These are phyloP conservation scores for Leptarthrus brevirostris DNA, from an alignment of 2,888 invertebrate species.

Conservation along the genomic window DNA sequence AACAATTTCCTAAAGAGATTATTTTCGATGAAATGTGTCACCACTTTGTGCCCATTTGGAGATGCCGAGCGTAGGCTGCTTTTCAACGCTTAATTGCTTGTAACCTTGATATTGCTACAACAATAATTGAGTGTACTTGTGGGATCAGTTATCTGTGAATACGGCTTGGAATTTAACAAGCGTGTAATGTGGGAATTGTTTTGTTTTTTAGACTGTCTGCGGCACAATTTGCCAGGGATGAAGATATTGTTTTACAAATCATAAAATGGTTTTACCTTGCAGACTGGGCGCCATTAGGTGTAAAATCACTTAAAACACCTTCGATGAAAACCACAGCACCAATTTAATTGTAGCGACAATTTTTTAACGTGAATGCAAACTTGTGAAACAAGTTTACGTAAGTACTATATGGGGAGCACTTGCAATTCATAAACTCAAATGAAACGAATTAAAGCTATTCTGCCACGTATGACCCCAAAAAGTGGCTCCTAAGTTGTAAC, in stretches of 20 bases:
- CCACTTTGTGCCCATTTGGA: background rate
- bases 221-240: constrained; percentile 22
- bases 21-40: background rate
- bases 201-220: constrained; percentile 13
- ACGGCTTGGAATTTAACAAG: constrained; percentile 1
- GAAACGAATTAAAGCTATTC: too few relatives aligned
- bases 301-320: constrained; percentile 8
- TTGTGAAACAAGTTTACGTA: too few relatives aligned
- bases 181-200: constrained; percentile 18
- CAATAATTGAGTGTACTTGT: constrained; percentile 18
- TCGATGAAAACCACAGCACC: constrained; percentile 14
- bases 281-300: background rate
- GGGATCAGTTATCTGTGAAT: constrained; percentile 25
- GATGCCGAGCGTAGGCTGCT: background rate
- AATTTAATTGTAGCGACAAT: constrained; percentile 20
- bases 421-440: too few relatives aligned
- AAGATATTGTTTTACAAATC: constrained; percentile 14
- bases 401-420: too few relatives aligned
- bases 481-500: too few relatives aligned
- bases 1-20: background rate
- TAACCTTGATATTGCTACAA: constrained; percentile 39
- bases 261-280: background rate
- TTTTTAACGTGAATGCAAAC: background rate
- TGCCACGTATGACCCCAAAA: too few relatives aligned
- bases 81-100: constrained; percentile 34